Evolutionary conservation across 53 echinoderm and acorn worm species (phyloP).

Genomic region (Arbacia lixula): DNA sequence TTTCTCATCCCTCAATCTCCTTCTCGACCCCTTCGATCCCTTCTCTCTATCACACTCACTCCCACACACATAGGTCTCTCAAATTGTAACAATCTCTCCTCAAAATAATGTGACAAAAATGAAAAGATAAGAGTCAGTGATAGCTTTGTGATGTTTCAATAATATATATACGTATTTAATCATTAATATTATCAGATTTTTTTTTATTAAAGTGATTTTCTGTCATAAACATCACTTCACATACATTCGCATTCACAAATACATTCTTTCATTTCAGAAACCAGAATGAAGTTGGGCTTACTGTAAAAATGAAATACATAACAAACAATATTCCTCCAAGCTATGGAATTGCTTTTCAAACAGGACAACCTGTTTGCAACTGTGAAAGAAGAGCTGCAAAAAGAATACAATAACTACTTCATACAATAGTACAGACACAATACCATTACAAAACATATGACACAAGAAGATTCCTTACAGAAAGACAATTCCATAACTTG

Average conservation of each 20-base stretch:
- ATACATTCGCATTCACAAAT: constrained; percentile 25
- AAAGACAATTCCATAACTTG: constrained; percentile 32
- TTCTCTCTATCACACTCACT: not conserved
- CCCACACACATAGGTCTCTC: not conserved
- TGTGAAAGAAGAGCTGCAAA: not conserved
- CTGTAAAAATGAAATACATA: constrained; percentile 17
- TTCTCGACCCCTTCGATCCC: too few relatives aligned
- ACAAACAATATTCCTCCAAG: constrained; percentile 24
- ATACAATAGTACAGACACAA: constrained; percentile 43
- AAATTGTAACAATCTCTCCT: too few relatives aligned
- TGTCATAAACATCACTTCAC: constrained; percentile 42
- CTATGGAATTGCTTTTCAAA: constrained; percentile 29
- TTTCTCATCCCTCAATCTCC: too few relatives aligned
- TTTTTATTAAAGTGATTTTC: constrained; percentile 35
- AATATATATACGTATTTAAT: constrained; percentile 56
- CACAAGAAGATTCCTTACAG: not conserved
- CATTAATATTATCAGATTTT: constrained; percentile 54
- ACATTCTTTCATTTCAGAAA: constrained; percentile 19
- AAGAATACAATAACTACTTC: not conserved
- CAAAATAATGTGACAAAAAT: not conserved
- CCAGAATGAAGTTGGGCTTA: not conserved
- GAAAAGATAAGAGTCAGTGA: not conserved
- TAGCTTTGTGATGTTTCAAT: not conserved
- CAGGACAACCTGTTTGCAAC: not conserved
- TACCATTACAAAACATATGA: constrained; percentile 35